Conservation (phyloP, 1,140 invertebrate species). For the Nasonia giraulti region DNA sequence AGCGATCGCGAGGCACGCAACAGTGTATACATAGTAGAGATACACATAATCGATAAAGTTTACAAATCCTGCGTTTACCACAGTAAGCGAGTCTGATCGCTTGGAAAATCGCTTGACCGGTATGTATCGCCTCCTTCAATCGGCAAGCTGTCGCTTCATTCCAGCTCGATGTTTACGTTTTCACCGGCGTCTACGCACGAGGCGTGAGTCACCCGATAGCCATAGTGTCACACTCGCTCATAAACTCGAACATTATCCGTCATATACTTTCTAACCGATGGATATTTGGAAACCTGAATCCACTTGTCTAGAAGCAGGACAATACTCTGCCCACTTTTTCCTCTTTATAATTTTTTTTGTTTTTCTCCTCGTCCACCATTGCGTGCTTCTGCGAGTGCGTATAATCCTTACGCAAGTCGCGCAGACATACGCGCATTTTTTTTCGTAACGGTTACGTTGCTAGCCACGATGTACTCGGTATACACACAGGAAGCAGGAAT, state of each 20-base stretch:
- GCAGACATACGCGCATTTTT: conserved; percentile 23
- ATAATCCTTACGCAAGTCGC: background rate
- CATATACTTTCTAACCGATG: conserved; percentile 38
- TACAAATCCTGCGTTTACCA: too few species aligned
- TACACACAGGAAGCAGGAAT: background rate
- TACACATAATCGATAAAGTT: background rate
- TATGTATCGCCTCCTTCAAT: too few species aligned
- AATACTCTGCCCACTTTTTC: background rate
- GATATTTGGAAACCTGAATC: conserved; percentile 35
- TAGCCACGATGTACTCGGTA: background rate
- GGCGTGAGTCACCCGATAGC: conserved; percentile 13
- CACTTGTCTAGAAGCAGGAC: background rate
- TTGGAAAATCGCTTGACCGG: too few species aligned
- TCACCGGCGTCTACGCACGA: background rate
- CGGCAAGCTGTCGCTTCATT: too few species aligned
- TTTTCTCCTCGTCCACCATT: background rate
- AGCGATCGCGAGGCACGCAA: background rate
- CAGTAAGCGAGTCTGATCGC: too few species aligned
- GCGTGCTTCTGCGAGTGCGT: background rate
- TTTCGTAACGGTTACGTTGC: conserved; percentile 41
- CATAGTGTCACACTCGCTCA: background rate
- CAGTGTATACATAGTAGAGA: background rate
- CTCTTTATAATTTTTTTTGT: background rate
- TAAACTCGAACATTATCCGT: background rate
- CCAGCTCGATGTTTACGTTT: conserved; percentile 16